A percentile compares a stretch with the other conserved stretches of the same genome.
Conservation (phyloP, 2,888 invertebrate genomes). For the Listrodromus nycthemerus region DNA sequence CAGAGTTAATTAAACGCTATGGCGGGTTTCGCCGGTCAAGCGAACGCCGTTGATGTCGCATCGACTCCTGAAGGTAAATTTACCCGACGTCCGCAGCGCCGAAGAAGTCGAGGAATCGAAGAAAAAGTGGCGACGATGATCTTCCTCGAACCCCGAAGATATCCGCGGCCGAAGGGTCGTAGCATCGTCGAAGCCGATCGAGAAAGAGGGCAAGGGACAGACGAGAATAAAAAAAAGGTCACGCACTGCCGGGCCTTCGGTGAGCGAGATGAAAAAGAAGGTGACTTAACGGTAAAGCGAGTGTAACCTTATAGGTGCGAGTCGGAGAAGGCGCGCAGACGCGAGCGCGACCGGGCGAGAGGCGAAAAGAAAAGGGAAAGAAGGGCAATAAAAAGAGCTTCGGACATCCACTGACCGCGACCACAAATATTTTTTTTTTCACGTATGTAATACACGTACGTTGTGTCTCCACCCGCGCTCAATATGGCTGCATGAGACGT, state of each 20-base stretch:
- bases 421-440: slow-evolving; percentile 46
- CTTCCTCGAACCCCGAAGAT: slow-evolving; percentile 21
- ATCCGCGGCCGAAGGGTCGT: slow-evolving; percentile 2
- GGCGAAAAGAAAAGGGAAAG: slow-evolving; percentile 57
- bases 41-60: background rate
- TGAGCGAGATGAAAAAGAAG: slow-evolving; percentile 74
- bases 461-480: slow-evolving; percentile 28
- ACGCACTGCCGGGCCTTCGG: slow-evolving; percentile 34
- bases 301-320: slow-evolving; percentile 79
- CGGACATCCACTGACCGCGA: slow-evolving; percentile 60
- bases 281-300: slow-evolving; percentile 81
- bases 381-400: slow-evolving; percentile 43
- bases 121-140: background rate
- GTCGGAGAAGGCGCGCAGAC: slow-evolving; percentile 66
- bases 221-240: slow-evolving; percentile 65
- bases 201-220: slow-evolving; percentile 45
- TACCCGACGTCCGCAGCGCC: background rate
- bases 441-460: background rate
- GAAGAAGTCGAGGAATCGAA: slow-evolving; percentile 10
- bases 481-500: slow-evolving; percentile 32
- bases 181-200: slow-evolving; percentile 31
- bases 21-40: background rate
- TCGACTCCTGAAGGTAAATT: background rate
- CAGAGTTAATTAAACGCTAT: background rate
- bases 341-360: slow-evolving; percentile 61